These are phyloP conservation scores for Solen grandis DNA, from an alignment of 1,140 invertebrate species.

Conservation along the genomic window DNA sequence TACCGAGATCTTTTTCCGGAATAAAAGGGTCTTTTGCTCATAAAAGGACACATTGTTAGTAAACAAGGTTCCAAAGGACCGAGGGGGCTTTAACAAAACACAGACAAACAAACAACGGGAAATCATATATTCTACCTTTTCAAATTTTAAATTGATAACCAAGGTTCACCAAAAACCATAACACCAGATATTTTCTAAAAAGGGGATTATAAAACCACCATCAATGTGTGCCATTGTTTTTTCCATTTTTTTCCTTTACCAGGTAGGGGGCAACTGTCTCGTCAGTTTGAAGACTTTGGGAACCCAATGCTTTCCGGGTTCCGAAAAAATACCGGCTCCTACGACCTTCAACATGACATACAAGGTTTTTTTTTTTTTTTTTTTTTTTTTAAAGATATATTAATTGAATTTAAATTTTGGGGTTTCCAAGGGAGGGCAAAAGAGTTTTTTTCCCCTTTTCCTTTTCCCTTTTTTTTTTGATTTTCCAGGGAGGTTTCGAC, in stretches of 20 bases:
- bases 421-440: too few species aligned
- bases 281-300: conserved; percentile 82
- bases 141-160: too few species aligned
- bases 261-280: conserved; percentile 77
- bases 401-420: too few species aligned
- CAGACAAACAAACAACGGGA: not conserved
- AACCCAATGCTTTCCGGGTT: conserved; percentile 80
- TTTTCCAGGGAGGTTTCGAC: too few species aligned
- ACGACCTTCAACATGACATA: conserved; percentile 81
- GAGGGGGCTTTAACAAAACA: not conserved
- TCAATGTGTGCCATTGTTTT: not conserved
- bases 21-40: not conserved
- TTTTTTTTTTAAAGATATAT: too few species aligned
- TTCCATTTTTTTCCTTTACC: too few species aligned
- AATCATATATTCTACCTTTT: not conserved
- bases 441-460: too few species aligned
- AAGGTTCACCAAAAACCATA: not conserved
- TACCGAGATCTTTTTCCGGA: not conserved
- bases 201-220: not conserved
- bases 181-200: not conserved
- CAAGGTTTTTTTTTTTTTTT: too few species aligned
- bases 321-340: conserved; percentile 78
- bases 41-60: not conserved
- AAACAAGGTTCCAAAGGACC: not conserved
- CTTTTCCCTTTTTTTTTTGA: too few species aligned